phyloP scores from a whole-genome alignment of 2,113 vertebrate genomes.

The Sapayoa aenigma region DNA sequence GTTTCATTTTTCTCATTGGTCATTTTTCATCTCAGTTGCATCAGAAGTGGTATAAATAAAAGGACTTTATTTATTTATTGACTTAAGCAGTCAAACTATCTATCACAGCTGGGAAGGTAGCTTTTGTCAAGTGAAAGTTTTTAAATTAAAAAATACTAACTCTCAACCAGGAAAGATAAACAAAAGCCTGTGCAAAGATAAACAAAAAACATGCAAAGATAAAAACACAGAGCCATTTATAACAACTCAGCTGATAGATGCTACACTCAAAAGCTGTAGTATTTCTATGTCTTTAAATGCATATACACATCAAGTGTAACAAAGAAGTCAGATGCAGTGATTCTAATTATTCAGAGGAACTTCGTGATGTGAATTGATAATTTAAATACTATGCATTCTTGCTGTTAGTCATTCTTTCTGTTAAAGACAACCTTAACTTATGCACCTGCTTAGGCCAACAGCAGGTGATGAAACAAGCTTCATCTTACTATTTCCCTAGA shows the following conservation, averaged over 20 bases:
- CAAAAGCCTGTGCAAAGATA: no score
- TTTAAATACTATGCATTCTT: not conserved
- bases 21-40: not conserved
- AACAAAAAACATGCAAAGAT: no score
- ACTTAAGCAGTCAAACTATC: not conserved
- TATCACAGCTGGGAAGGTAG: not conserved
- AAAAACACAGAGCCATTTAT: not conserved
- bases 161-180: not conserved
- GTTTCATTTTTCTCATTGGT: not conserved
- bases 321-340: not conserved
- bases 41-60: not conserved
- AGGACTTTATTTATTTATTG: not conserved
- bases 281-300: not conserved
- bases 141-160: not conserved
- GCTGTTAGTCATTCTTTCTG: not conserved
- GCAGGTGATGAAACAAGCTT: not conserved
- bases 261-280: not conserved
- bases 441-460: not conserved
- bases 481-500: not conserved
- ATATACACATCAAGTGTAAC: not conserved
- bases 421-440: not conserved
- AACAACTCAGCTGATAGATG: not conserved
- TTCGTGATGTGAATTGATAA: not conserved
- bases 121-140: not conserved
- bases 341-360: not conserved